Conservation (phyloP, 92 coral and sea anemone species). For the Pocillopora meandrina region DNA sequence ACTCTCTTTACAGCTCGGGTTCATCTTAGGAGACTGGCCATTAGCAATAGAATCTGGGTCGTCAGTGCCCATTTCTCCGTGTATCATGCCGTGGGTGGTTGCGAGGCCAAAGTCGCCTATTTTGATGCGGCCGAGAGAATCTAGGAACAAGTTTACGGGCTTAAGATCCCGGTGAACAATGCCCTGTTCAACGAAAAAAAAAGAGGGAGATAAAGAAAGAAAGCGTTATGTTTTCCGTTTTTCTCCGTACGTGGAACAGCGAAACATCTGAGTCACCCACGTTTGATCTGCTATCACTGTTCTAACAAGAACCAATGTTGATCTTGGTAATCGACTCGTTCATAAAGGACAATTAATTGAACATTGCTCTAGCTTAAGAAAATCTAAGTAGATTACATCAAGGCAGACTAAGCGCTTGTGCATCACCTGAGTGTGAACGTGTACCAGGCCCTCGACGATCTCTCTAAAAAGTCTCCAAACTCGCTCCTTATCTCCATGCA, state of each 20-base stretch:
- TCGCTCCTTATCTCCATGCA: constrained; percentile 74
- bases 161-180: constrained; percentile 98
- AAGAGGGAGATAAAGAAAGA: background rate
- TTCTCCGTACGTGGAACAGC: too few relatives aligned
- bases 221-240: too few relatives aligned
- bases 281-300: too few relatives aligned
- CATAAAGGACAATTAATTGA: too few relatives aligned
- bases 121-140: constrained; percentile 86
- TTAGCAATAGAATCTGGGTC: constrained; percentile 40
- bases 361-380: too few relatives aligned
- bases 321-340: too few relatives aligned
- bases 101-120: constrained; percentile 99
- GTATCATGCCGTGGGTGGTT: constrained; percentile 84
- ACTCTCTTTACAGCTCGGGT: constrained; percentile 77
- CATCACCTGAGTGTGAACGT: constrained; percentile 92
- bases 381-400: too few relatives aligned
- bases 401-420: too few relatives aligned
- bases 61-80: constrained; percentile 71
- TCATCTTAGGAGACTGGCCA: constrained; percentile 46
- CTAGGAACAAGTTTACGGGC: constrained; percentile 96
- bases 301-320: too few relatives aligned
- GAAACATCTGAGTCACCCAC: too few relatives aligned
- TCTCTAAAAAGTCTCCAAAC: constrained; percentile 95
- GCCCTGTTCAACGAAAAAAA: constrained; percentile 58
- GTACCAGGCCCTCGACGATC: constrained; percentile 97